Percentiles rank a stretch among this genome's conserved stretches.
Conservation (phyloP, 2,888 invertebrate species). For the Tenthredo distinguenda region DNA sequence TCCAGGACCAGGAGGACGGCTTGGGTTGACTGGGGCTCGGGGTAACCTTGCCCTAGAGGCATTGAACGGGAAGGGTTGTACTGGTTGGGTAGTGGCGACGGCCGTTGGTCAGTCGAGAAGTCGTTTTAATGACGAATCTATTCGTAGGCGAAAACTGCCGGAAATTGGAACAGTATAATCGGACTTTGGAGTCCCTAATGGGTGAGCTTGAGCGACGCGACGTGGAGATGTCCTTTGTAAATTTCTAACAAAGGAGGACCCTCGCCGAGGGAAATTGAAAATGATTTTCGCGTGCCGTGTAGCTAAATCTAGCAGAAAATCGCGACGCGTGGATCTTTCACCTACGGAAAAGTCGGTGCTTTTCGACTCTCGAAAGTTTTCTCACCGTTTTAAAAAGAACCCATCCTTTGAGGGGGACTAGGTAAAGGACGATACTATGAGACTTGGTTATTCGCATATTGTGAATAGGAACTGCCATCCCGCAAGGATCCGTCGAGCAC, state of each 20-base stretch:
- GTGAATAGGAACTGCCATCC: neutral
- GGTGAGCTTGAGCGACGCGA: constrained; percentile 20
- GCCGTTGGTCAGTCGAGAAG: constrained; percentile 37
- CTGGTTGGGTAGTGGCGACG: constrained; percentile 6
- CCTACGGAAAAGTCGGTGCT: neutral
- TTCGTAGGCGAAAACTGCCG: constrained; percentile 45
- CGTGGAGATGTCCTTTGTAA: constrained; percentile 4
- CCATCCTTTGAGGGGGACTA: neutral
- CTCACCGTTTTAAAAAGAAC: neutral
- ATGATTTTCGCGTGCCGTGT: neutral
- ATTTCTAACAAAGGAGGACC: constrained; percentile 20
- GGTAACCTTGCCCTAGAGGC: constrained; percentile 52
- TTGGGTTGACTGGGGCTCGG: constrained; percentile 39
- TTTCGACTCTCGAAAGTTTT: neutral
- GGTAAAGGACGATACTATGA: neutral
- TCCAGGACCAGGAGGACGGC: constrained; percentile 51
- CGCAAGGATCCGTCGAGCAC: neutral
- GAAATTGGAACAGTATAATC: constrained; percentile 50
- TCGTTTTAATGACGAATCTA: constrained; percentile 51
- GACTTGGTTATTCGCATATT: neutral
- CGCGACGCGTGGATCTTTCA: neutral
- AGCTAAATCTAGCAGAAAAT: neutral
- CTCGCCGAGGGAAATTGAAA: constrained; percentile 17
- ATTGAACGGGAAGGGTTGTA: constrained; percentile 22
- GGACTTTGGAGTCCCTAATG: constrained; percentile 33